Conservation (phyloP, 2,888 invertebrate species). For the Rugalucina vietnamica region DNA sequence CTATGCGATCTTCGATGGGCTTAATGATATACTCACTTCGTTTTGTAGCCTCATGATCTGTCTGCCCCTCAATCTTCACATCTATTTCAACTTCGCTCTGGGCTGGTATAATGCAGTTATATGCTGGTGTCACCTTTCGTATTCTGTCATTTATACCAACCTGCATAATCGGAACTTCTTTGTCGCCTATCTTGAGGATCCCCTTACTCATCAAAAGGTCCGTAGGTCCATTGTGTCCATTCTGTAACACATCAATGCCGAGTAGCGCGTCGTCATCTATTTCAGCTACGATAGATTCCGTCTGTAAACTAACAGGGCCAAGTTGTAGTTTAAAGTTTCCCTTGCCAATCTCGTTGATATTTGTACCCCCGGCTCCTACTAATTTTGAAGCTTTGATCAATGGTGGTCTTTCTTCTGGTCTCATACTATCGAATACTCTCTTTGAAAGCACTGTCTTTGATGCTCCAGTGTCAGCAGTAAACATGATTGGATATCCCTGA, state of each 20-base stretch:
- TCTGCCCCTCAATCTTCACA: slow-evolving; percentile 15
- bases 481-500: neutral
- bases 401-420: neutral
- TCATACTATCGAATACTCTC: neutral
- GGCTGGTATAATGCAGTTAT: slow-evolving; percentile 6
- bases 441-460: neutral
- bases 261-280: slow-evolving; percentile 49
- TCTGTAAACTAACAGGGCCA: neutral
- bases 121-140: slow-evolving; percentile 15
- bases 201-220: slow-evolving; percentile 12
- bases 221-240: slow-evolving; percentile 20
- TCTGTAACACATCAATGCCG: slow-evolving; percentile 45
- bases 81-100: slow-evolving; percentile 14
- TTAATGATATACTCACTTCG: slow-evolving; percentile 4
- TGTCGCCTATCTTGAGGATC: neutral
- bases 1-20: slow-evolving; percentile 13
- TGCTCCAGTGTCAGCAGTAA: neutral
- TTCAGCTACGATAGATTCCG: slow-evolving; percentile 42
- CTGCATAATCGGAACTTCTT: slow-evolving; percentile 10
- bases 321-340: slow-evolving; percentile 23
- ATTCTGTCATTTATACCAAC: neutral
- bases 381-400: neutral
- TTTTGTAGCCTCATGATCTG: neutral
- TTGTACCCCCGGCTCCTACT: slow-evolving; percentile 20
- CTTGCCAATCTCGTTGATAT: slow-evolving; percentile 28